Evolutionary conservation across 2,888 invertebrate species (phyloP).

Genomic region (Anodontia alba): DNA sequence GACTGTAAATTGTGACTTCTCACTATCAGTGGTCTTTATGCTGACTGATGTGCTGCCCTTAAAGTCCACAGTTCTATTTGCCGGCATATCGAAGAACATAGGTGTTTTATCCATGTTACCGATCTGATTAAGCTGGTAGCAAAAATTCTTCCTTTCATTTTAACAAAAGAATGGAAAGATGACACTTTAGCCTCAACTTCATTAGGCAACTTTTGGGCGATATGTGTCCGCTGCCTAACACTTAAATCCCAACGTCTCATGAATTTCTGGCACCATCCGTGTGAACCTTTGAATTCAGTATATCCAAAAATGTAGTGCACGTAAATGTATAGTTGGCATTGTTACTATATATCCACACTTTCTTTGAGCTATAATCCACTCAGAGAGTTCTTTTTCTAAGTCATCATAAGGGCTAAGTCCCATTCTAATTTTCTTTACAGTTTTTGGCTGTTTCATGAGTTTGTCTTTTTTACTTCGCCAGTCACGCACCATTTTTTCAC

Average conservation of each 20-base stretch:
- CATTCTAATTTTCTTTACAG: slow-evolving; percentile 33
- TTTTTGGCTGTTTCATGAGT: slow-evolving; percentile 73
- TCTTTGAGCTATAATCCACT: slow-evolving; percentile 30
- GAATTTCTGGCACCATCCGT: too few relatives aligned
- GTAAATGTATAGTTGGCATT: slow-evolving; percentile 22
- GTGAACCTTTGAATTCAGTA: too few relatives aligned
- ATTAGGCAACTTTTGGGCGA: slow-evolving; percentile 43
- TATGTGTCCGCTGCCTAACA: slow-evolving; percentile 39
- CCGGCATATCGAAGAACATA: slow-evolving; percentile 46
- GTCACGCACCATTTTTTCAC: slow-evolving; percentile 14
- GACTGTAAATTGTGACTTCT: slow-evolving; percentile 59
- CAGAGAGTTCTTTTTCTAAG: slow-evolving; percentile 30
- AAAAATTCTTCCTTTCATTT: slow-evolving; percentile 1
- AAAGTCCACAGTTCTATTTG: slow-evolving; percentile 46
- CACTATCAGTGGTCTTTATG: slow-evolving; percentile 37
- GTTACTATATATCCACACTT: slow-evolving; percentile 29
- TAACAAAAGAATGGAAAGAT: slow-evolving; percentile 33
- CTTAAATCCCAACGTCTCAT: slow-evolving; percentile 20
- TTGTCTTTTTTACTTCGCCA: slow-evolving; percentile 32
- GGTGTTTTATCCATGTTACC: slow-evolving; percentile 35
- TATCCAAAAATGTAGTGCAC: slow-evolving; percentile 15
- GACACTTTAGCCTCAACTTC: slow-evolving; percentile 34
- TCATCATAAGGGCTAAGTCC: slow-evolving; percentile 26
- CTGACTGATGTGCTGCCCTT: slow-evolving; percentile 36
- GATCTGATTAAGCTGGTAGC: slow-evolving; percentile 7